Evolutionary conservation across 2,797 vertebrate genomes (phyloP).

Genomic region (Microctenopoma stevenorrisi): DNA sequence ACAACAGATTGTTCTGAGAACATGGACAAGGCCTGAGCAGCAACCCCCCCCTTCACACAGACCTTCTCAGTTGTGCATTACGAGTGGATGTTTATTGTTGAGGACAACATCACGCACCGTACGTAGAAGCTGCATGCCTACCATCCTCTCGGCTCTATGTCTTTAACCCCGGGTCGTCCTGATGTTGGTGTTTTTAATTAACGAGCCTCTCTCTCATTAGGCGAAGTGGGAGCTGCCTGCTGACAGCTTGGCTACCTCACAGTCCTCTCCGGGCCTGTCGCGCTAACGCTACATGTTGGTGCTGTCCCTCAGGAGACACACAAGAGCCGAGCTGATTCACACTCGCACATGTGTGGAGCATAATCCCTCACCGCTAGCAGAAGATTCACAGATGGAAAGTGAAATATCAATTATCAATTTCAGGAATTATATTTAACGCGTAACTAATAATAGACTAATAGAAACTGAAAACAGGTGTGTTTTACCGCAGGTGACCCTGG

Average conservation of each 20-base stretch:
- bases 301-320: conserved; percentile 69
- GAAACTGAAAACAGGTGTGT: too few species aligned
- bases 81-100: conserved; percentile 59
- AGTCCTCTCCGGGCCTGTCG: conserved; percentile 71
- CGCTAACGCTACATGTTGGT: conserved; percentile 73
- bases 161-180: conserved; percentile 78
- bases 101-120: conserved; percentile 40
- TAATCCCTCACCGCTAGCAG: not conserved
- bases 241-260: conserved; percentile 82
- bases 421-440: too few species aligned
- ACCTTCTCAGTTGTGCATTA: conserved; percentile 28
- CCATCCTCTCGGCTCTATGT: conserved; percentile 57
- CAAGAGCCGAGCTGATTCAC: conserved; percentile 41
- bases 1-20: conserved; percentile 53
- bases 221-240: conserved; percentile 75
- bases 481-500: too few species aligned
- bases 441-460: too few species aligned
- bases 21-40: conserved; percentile 45
- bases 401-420: too few species aligned
- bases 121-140: conserved; percentile 55
- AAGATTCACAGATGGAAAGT: not conserved
- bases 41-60: conserved; percentile 11
- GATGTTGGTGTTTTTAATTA: conserved; percentile 86
- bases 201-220: conserved; percentile 82
- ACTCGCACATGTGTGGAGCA: conserved; percentile 29